Percentiles rank a stretch among this genome's conserved stretches.
These are phyloP conservation scores for Pardalotus punctatus DNA, from an alignment of 2,113 vertebrate genomes.

Conservation along the genomic window DNA sequence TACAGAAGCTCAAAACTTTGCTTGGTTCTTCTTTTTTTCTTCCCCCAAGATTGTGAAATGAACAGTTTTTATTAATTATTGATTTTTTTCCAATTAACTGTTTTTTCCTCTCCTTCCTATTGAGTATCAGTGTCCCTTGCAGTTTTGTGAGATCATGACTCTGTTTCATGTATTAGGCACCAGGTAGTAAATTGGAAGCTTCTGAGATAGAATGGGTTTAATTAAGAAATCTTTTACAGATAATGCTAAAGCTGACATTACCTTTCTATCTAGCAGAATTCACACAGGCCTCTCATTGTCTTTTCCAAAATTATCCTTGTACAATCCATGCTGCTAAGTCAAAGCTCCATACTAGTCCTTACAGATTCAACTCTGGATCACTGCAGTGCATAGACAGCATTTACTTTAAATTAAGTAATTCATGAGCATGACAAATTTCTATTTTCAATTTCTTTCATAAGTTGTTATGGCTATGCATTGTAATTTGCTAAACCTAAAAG, in stretches of 20 bases:
- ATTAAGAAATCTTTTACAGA: neutral
- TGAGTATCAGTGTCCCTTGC: neutral
- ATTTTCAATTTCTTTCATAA: neutral
- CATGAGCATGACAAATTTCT: neutral
- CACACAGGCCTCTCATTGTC: neutral
- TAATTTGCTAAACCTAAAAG: neutral
- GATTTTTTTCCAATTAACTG: neutral
- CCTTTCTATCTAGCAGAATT: neutral
- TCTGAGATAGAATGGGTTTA: neutral
- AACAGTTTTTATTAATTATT: neutral
- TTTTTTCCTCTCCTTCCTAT: fast-evolving
- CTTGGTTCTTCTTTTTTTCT: neutral
- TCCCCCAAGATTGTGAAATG: fast-evolving
- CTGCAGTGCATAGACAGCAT: neutral
- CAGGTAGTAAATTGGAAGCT: neutral
- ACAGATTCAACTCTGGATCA: neutral
- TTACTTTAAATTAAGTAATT: neutral
- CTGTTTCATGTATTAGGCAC: neutral
- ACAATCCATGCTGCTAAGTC: neutral
- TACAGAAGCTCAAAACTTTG: neutral
- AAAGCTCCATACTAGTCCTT: neutral
- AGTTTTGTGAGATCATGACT: neutral
- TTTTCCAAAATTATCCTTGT: neutral
- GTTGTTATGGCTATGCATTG: neutral
- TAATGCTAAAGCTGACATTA: neutral